phyloP scores from a whole-genome alignment of 2,888 invertebrate species.

The Trissolcus japonicus region DNA sequence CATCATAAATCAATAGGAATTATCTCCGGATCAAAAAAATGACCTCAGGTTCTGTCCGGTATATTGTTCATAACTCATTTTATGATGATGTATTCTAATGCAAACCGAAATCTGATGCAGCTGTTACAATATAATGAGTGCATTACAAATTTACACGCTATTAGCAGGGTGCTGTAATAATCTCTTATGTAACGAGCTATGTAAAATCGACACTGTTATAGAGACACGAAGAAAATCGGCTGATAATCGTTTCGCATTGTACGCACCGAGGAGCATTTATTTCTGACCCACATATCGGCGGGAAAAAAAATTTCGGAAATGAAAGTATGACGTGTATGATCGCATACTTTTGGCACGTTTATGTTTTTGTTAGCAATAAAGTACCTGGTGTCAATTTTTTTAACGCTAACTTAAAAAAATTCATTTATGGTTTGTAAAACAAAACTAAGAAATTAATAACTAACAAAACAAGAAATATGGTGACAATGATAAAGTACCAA shows the following conservation, averaged over 20 bases:
- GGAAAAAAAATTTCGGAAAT: constrained; percentile 5
- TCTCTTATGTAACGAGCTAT: constrained; percentile 34
- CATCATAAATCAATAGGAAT: too few species aligned
- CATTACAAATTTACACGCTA: constrained; percentile 47
- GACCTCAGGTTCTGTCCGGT: too few species aligned
- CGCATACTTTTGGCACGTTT: constrained; percentile 4
- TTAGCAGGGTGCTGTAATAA: constrained; percentile 43
- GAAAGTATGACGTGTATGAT: constrained; percentile 8
- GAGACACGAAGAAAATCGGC: constrained; percentile 31
- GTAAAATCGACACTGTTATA: constrained; percentile 37
- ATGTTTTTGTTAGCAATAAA: neutral
- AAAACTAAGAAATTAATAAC: neutral
- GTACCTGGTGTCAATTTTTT: too few species aligned
- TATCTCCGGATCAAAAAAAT: too few species aligned
- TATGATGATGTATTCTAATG: constrained; percentile 36
- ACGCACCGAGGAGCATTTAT: constrained; percentile 27
- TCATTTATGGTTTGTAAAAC: neutral
- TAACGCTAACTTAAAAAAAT: neutral
- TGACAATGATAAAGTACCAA: neutral
- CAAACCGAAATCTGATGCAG: constrained; percentile 47
- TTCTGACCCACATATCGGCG: constrained; percentile 20
- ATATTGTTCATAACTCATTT: neutral
- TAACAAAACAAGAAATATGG: too few species aligned
- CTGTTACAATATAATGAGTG: constrained; percentile 46
- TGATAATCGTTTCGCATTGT: constrained; percentile 43